Percentiles rank a stretch among this genome's conserved stretches.
Evolutionary conservation across 2,113 vertebrate species (phyloP).

Genomic region (Sarotherodon lohbergeri): DNA sequence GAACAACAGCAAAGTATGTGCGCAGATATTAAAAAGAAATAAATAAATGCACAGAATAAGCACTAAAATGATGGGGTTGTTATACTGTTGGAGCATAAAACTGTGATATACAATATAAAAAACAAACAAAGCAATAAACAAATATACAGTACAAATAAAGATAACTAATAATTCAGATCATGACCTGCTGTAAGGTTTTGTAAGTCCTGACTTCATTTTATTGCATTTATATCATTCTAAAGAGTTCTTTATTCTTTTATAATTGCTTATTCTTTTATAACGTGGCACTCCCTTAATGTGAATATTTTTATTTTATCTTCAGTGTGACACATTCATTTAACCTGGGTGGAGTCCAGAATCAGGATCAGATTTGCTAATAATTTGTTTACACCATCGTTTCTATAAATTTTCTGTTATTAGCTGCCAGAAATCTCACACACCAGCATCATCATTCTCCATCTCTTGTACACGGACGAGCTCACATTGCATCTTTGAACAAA

Average conservation of each 20-base stretch:
- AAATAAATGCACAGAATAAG: not conserved
- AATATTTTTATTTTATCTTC: not conserved
- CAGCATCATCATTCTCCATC: not conserved
- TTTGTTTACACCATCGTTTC: not conserved
- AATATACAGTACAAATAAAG: not conserved
- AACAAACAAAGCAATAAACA: not conserved
- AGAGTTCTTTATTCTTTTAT: not conserved
- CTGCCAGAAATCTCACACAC: not conserved
- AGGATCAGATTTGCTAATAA: not conserved
- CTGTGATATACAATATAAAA: not conserved
- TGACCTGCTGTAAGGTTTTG: not conserved
- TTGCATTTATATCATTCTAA: not conserved
- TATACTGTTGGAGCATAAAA: not conserved
- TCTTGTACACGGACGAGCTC: not conserved
- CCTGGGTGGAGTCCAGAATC: not conserved
- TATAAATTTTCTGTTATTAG: not conserved
- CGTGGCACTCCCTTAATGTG: not conserved
- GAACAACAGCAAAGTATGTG: not conserved
- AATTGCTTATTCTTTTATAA: not conserved
- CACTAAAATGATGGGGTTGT: not conserved
- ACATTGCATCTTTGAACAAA: constrained; percentile 15
- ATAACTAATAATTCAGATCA: not conserved
- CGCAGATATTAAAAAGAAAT: not conserved
- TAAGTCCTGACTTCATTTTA: not conserved
- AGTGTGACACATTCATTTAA: not conserved